Conservation (phyloP, 2,888 invertebrate species). For the Muscina levida region DNA sequence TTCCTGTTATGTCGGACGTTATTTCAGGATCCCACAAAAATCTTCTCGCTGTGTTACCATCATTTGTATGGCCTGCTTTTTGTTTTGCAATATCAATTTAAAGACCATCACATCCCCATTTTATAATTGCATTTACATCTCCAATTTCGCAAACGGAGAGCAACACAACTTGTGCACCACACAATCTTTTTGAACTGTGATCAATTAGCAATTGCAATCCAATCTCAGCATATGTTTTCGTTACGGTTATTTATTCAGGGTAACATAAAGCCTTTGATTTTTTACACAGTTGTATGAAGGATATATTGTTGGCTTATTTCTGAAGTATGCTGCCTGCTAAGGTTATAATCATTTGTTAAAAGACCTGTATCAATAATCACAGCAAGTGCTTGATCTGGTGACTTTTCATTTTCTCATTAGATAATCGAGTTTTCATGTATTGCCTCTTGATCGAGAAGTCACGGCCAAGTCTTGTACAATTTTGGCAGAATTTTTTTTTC, state of each 20-base stretch:
- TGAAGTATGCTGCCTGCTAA: not conserved
- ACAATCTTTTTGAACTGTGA: too few relatives aligned
- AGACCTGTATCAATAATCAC: constrained; percentile 21
- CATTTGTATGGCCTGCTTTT: constrained; percentile 25
- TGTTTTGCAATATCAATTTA: constrained; percentile 25
- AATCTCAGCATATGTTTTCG: not conserved
- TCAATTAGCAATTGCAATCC: too few relatives aligned
- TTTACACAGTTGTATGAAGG: too few relatives aligned
- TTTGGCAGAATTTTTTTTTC: constrained; percentile 29
- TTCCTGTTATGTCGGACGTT: constrained; percentile 20
- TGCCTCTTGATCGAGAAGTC: too few relatives aligned
- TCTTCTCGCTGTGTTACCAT: constrained; percentile 13
- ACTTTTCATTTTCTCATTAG: not conserved
- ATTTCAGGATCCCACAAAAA: constrained; percentile 28
- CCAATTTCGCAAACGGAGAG: constrained; percentile 7
- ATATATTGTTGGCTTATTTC: too few relatives aligned
- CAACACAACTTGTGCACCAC: not conserved
- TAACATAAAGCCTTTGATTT: too few relatives aligned
- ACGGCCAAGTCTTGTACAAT: constrained; percentile 12
- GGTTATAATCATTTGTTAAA: not conserved
- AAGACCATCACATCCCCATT: constrained; percentile 32
- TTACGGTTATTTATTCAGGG: constrained; percentile 10
- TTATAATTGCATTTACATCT: too few relatives aligned
- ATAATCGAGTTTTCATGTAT: constrained; percentile 16
- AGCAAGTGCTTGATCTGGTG: constrained; percentile 29